A percentile compares a stretch with the other conserved stretches of the same genome.
phyloP scores from a whole-genome alignment of 2,113 vertebrate species.

The Spizaetus ornatus region DNA sequence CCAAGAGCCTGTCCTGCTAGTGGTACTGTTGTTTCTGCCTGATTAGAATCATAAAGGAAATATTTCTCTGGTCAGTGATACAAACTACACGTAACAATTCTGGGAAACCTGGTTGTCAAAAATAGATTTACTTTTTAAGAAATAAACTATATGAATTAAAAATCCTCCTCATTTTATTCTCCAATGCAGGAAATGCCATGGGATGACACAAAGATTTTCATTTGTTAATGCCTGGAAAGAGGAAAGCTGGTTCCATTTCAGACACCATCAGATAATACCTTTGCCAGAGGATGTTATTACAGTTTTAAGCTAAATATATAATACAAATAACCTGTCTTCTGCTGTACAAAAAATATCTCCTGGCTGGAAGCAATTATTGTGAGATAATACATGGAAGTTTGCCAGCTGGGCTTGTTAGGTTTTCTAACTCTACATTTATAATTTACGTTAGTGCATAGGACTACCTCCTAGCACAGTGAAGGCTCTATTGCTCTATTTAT shows the following conservation, averaged over 20 bases:
- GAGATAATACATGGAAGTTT: constrained; percentile 28
- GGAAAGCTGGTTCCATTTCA: constrained; percentile 58
- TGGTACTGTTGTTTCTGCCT: background rate
- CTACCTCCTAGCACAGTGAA: background rate
- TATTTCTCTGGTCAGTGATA: constrained; percentile 7
- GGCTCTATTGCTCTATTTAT: constrained; percentile 3
- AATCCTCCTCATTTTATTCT: constrained; percentile 41
- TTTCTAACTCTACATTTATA: background rate
- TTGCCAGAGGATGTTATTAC: constrained; percentile 65
- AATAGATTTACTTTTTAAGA: constrained; percentile 57
- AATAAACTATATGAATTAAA: constrained; percentile 40
- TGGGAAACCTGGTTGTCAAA: constrained; percentile 59
- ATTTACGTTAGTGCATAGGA: background rate
- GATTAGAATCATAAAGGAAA: constrained; percentile 21
- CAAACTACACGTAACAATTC: constrained; percentile 50
- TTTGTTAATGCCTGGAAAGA: constrained; percentile 55
- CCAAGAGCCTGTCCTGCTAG: background rate
- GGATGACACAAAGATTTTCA: constrained; percentile 34
- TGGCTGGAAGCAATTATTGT: constrained; percentile 35
- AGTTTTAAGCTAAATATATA: constrained; percentile 54
- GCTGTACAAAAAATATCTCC: background rate
- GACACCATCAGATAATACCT: constrained; percentile 57
- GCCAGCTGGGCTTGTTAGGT: background rate
- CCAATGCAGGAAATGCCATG: constrained; percentile 55
- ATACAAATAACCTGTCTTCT: constrained; percentile 56